phyloP scores from a whole-genome alignment of 2,888 invertebrate genomes.

The Marasmarcha lunaedactyla region DNA sequence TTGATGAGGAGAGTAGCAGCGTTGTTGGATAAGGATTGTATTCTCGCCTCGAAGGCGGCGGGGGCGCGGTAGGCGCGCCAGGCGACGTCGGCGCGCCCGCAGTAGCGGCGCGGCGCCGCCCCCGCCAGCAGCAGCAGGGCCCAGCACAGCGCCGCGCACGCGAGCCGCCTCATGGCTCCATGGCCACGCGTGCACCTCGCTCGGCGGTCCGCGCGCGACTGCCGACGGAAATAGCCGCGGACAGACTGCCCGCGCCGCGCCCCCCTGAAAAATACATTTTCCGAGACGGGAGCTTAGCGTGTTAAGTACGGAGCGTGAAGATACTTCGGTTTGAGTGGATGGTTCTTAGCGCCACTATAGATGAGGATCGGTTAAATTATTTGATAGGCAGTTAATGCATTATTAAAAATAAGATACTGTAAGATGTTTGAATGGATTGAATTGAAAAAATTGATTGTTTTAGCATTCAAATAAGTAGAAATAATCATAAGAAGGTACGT shows the following conservation, averaged over 20 bases:
- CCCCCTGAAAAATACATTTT: slow-evolving; percentile 17
- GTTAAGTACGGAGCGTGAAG: no score
- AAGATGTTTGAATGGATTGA: no score
- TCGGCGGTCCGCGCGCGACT: slow-evolving; percentile 59
- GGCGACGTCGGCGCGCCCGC: slow-evolving; percentile 66
- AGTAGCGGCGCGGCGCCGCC: slow-evolving; percentile 53
- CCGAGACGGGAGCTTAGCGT: not conserved
- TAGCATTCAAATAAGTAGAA: no score
- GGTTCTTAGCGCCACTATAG: no score
- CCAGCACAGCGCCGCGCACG: slow-evolving; percentile 63
- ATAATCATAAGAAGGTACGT: no score
- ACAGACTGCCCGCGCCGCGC: slow-evolving; percentile 18
- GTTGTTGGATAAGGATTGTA: slow-evolving; percentile 49
- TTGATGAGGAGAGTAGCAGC: slow-evolving; percentile 56
- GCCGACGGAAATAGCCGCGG: slow-evolving; percentile 21
- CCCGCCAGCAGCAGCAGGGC: slow-evolving; percentile 44
- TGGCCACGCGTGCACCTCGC: slow-evolving; percentile 42
- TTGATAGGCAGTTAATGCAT: no score
- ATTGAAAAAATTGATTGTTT: no score
- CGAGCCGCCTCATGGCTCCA: slow-evolving; percentile 64
- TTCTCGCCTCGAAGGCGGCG: slow-evolving; percentile 62
- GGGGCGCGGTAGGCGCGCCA: slow-evolving; percentile 65
- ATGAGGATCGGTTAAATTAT: no score
- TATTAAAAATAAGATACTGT: no score
- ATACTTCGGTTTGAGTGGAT: no score